Conservation (phyloP, 2,113 vertebrate genomes). For the Carlito syrichta region DNA sequence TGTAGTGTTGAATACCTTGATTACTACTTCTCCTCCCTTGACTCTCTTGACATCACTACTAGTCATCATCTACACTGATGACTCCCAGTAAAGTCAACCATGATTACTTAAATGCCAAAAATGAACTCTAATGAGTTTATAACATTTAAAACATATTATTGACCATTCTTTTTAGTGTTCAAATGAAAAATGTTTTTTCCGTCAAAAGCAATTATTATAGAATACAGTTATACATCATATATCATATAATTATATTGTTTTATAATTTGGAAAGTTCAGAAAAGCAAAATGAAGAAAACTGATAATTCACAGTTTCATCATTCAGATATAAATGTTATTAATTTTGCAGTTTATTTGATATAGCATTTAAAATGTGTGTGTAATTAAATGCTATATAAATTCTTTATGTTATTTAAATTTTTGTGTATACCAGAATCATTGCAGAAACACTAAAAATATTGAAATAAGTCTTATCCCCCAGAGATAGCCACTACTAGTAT, state of each 20-base stretch:
- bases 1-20: neutral
- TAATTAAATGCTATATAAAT: neutral
- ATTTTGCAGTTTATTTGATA: neutral
- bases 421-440: neutral
- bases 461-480: neutral
- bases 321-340: neutral
- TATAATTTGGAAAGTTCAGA: neutral
- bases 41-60: neutral
- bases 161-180: neutral
- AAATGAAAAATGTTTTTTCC: neutral
- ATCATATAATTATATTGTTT: neutral
- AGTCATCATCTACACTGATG: neutral
- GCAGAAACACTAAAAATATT: neutral
- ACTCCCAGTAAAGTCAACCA: neutral
- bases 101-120: neutral
- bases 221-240: neutral
- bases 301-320: neutral
- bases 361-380: neutral
- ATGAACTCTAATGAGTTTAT: neutral
- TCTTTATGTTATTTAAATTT: neutral
- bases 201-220: neutral
- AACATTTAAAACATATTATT: neutral
- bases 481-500: neutral
- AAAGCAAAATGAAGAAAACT: neutral
- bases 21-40: neutral